Evolutionary conservation across 2,797 vertebrate species (phyloP), one percentile per base, ranked within the genome.

Genomic region (Heliangelus exortis): DNA sequence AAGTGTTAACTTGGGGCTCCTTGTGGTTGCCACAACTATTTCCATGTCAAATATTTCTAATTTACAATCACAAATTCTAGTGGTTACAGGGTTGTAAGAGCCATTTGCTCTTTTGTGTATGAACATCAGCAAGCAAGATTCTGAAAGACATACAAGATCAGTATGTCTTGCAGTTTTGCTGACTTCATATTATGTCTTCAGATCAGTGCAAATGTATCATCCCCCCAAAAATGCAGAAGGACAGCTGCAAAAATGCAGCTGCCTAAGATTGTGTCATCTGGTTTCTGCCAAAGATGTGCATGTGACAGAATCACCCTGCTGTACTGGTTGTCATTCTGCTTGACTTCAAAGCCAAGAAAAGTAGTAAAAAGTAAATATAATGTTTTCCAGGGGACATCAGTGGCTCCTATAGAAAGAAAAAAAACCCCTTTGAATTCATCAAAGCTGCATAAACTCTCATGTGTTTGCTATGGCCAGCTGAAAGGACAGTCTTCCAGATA

Each of bases 241-340:
- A 71, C 54, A 78, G 72, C 75, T 89, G 68, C 86, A 87, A 50
- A 80, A 69, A 26, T 76, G 50, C 67, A 89, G 71, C 85, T 87
- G 58, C 34, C 47, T 78, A 68, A 75, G 31, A 31, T 12, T 36
- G 8, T 72, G 66, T 58, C 67, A 22, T 39, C 41, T 76, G 53
- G 36, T 29, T 50, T 81, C 41, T 87, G 68, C 63, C 39, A 48
- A 71, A 69, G 76, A 63, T 3, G 1, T 53, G 10, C 21, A 45
- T 75, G 54, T 63, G 50, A 72, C 73, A 67, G 55, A 65, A 68
- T 73, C 65, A 63, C n/a, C 31, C 20, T 45, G 39, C 43, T 45
- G 28, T 7, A 75, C 47, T 0, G 0, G 43, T 48, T 1, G 3
- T 21, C 17, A 18, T 93, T 89, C 62, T 89, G 54, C 62, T 92